Evolutionary conservation across 2,113 vertebrate species (phyloP), one percentile per base, ranked within the genome.

Genomic region (Mormyrus lacerda): DNA sequence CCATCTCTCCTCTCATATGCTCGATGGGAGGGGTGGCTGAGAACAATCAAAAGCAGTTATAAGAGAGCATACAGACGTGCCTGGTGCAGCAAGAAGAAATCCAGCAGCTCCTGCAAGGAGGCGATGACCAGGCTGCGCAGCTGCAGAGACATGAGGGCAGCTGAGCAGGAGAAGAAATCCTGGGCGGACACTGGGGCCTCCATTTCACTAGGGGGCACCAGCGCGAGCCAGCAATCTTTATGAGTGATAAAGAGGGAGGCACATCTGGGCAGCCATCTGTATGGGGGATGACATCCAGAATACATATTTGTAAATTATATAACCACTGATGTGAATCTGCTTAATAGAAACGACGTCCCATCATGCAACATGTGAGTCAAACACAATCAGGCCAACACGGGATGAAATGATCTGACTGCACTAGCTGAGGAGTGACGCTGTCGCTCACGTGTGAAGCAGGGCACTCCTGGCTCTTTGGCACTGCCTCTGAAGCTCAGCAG

Each of bases 241-340:
- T 90, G 93, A 0, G 93, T 92, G 55, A 91, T 27, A 44, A 99
- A 96, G 47, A 98, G 86, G 1, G 95, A 95, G 7, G 95, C 95
- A 91, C 97, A 98, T 15, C 87, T 61, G 87, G 97, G 97, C 45
- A 99, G 95, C 98, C 98, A 99, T 39, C 98, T 99, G 92, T 48
- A 91, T 53, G 79, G 65, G 47, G 79, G 86, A 90, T 31, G 45
- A 90, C 11, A 89, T 87, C 21, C 86, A 48, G n/a, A 17, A 15
- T 76, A 76, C 6, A 76, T 19, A 2, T 17, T 17, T 39, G 1
- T 35, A 17, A 35, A 17, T 39, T 17, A 1, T 35, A 35, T 39
- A 76, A 76, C 31, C 35, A 76, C 69, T 17, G 35, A 76, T 42
- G 31, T 39, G 69, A 76, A 17, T 39, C 69, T 39, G 69, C 27